These are phyloP conservation scores for Nasua narica DNA, from an alignment of 2,797 vertebrate genomes.

Conservation along the genomic window DNA sequence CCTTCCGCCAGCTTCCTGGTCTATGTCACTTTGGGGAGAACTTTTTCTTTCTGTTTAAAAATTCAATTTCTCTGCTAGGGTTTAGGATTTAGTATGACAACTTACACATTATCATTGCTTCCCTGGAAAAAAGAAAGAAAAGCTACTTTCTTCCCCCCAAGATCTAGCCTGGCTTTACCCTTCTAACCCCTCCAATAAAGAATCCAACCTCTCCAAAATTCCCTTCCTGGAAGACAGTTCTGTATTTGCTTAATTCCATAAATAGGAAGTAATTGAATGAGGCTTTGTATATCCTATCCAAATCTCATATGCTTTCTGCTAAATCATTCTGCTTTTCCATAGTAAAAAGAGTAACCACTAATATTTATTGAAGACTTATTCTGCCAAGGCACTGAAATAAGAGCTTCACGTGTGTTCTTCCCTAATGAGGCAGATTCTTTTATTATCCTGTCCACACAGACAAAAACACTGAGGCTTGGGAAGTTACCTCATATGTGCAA, in stretches of 20 bases:
- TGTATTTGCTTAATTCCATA: not conserved
- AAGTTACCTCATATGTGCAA: not conserved
- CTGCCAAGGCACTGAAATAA: not conserved
- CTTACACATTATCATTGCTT: not conserved
- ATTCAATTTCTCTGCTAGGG: not conserved
- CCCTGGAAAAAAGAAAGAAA: not conserved
- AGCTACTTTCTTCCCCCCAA: not conserved
- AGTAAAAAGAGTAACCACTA: not conserved
- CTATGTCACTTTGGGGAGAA: not conserved
- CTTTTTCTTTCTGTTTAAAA: conserved; percentile 37
- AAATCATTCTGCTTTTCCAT: not conserved
- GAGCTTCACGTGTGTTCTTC: not conserved
- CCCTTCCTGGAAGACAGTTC: not conserved
- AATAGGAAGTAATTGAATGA: conserved; percentile 9
- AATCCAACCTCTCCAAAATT: not conserved
- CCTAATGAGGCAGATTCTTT: not conserved
- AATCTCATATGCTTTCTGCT: not conserved
- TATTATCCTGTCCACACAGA: conserved; percentile 20
- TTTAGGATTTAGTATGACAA: not conserved
- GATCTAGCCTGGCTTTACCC: not conserved
- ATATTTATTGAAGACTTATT: not conserved
- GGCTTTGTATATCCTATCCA: not conserved
- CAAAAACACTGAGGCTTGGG: not conserved
- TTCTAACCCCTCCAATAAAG: not conserved
- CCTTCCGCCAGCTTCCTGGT: conserved; percentile 12